These are phyloP conservation scores for Choristoneura fumiferana DNA, from an alignment of 1,140 invertebrate species.

Conservation along the genomic window DNA sequence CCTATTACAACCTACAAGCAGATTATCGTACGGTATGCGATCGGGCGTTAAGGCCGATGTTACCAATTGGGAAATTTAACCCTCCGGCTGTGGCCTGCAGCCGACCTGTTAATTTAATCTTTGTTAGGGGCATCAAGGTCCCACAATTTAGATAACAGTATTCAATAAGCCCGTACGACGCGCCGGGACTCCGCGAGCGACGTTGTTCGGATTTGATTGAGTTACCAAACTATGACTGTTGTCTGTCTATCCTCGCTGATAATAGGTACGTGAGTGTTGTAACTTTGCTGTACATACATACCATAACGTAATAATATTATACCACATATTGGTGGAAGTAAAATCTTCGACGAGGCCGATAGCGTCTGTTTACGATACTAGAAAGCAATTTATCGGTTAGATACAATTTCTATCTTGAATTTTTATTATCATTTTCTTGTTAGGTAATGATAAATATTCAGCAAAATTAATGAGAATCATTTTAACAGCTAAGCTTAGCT, in stretches of 20 bases:
- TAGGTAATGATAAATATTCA: too few species aligned
- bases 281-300: neutral
- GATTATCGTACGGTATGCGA: slow-evolving; percentile 49
- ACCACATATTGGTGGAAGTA: too few species aligned
- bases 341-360: too few species aligned
- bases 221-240: slow-evolving; percentile 45
- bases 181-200: slow-evolving; percentile 30
- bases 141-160: slow-evolving; percentile 65
- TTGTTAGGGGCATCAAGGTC: slow-evolving; percentile 53
- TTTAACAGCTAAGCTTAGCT: too few species aligned
- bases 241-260: slow-evolving; percentile 16
- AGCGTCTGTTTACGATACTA: too few species aligned
- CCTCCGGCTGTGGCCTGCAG: slow-evolving; percentile 35
- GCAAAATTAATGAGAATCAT: too few species aligned
- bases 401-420: too few species aligned
- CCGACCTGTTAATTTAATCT: slow-evolving; percentile 65
- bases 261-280: slow-evolving; percentile 3
- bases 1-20: slow-evolving; percentile 48
- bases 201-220: slow-evolving; percentile 57
- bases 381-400: too few species aligned
- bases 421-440: too few species aligned
- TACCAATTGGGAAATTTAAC: slow-evolving; percentile 49
- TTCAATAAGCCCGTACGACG: slow-evolving; percentile 58
- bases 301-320: too few species aligned
- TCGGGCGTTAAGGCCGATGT: slow-evolving; percentile 41